Evolutionary conservation across 2,113 vertebrate species (phyloP), one percentile per base, ranked within the genome.

Genomic region (Ammospiza nelsoni): DNA sequence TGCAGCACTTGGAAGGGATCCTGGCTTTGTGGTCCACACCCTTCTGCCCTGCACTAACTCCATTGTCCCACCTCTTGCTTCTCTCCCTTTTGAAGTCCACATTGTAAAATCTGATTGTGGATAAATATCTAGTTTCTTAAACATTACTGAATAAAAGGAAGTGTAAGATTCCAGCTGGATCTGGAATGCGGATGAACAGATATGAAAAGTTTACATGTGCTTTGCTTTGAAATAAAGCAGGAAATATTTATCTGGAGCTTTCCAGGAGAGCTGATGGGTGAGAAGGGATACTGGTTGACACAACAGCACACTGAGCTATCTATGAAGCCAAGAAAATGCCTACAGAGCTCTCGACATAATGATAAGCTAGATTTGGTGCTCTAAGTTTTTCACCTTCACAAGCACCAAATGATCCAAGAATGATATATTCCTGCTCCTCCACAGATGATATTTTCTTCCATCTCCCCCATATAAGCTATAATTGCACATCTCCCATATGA

Each of bases 91-190:
- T 91, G 90, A 96, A 88, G 90, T 75, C 57, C 19, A 24, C 44
- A 17, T 12, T 74, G 44, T 49, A 75, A 88, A 94, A 92, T 48
- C 61, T 63, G 31, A 15, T 63, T 63, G 67, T 72, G 68, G 66
- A 72, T 93, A 89, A 92, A 33, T 68, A 85, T 18, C 37, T 61
- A 15, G 24, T 61, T 84, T 84, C 68, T 93, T 80, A 92, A 94
- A 90, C 66, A 65, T 33, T 89, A 68, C 62, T 95, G 94, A 94
- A 90, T 93, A 91, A 93, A 94, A 91, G 78, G 79, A 94, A 94
- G 82, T 31, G 65, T 78, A 92, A 81, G 37, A 94, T 90, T 82
- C 82, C 86, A 87, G 76, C 44, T 2, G 0, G 68, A 75, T 75
- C 52, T 58, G 65, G 58, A 81, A 93, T 12, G 57, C 29, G 48